Conservation (phyloP, 1,140 invertebrate species). For the Notospermus geniculatus region DNA sequence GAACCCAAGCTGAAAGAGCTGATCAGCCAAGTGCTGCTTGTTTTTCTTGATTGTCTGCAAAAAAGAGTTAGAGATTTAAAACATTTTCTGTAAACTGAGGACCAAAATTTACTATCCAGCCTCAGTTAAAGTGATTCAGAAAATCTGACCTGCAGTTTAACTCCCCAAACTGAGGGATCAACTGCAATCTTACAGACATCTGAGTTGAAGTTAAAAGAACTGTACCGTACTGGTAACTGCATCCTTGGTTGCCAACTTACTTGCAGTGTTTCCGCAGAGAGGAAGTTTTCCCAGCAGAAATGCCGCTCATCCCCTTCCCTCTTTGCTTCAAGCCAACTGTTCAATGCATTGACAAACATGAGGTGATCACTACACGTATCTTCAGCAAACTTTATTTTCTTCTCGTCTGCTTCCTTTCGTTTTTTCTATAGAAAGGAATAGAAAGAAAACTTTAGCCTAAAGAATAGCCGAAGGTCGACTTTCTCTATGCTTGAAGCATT, state of each 20-base stretch:
- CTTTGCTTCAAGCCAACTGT: conserved; percentile 62
- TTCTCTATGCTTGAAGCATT: too few relatives aligned
- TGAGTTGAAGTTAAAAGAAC: too few relatives aligned
- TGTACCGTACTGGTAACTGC: too few relatives aligned
- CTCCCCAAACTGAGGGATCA: too few relatives aligned
- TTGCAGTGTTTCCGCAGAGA: conserved; percentile 68
- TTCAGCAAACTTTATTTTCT: conserved; percentile 65
- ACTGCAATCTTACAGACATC: too few relatives aligned
- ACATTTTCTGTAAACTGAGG: too few relatives aligned
- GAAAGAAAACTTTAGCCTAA: conserved; percentile 4
- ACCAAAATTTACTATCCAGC: not conserved
- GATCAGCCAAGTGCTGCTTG: conserved; percentile 76
- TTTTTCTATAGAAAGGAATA: conserved; percentile 45
- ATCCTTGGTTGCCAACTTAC: conserved; percentile 32
- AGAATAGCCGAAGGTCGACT: too few relatives aligned
- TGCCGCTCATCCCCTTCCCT: conserved; percentile 50
- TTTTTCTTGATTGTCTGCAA: conserved; percentile 68
- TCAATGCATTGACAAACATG: conserved; percentile 69
- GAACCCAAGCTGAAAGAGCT: conserved; percentile 75
- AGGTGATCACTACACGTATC: conserved; percentile 79
- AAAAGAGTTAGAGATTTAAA: too few relatives aligned
- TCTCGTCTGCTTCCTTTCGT: conserved; percentile 67
- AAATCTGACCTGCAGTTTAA: too few relatives aligned
- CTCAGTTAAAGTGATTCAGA: too few relatives aligned
- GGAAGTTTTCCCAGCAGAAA: conserved; percentile 74